Conservation (phyloP, 2,797 vertebrate species). For the Phrynocephalus guinanensis region DNA sequence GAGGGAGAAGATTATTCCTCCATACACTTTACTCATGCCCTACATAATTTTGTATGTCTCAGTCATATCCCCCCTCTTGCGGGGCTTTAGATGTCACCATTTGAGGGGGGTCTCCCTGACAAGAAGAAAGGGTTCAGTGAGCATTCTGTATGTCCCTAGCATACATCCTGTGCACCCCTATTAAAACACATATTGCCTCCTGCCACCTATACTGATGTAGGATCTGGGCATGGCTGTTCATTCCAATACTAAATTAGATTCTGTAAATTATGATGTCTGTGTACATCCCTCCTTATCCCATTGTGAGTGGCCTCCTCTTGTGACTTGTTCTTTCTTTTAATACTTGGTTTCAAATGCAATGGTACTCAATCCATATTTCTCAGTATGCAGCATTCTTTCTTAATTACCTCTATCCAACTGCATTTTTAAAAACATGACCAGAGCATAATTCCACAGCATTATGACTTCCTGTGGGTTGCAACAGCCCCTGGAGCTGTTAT, state of each 20-base stretch:
- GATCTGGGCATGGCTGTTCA: neutral
- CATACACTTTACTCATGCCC: no score
- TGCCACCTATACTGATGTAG: neutral
- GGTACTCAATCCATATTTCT: neutral
- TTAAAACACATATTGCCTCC: neutral
- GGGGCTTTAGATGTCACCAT: no score
- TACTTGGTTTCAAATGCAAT: neutral
- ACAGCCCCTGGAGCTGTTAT: neutral
- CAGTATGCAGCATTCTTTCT: neutral
- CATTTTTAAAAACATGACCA: neutral
- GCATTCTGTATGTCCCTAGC: no score
- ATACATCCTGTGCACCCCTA: no score
- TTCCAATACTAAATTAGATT: neutral
- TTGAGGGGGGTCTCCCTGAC: no score
- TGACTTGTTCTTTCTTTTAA: neutral
- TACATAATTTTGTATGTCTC: no score
- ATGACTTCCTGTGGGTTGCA: neutral
- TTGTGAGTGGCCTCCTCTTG: neutral
- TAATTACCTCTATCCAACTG: neutral
- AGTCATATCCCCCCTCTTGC: no score
- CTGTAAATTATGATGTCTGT: no score
- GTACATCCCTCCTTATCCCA: neutral
- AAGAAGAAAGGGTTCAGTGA: no score
- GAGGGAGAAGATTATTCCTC: no score
- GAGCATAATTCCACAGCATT: neutral